A percentile compares a stretch with the other conserved stretches of the same genome.
These are phyloP conservation scores for Ecliptopera silaceata DNA, from an alignment of 2,888 invertebrate species.

Conservation along the genomic window DNA sequence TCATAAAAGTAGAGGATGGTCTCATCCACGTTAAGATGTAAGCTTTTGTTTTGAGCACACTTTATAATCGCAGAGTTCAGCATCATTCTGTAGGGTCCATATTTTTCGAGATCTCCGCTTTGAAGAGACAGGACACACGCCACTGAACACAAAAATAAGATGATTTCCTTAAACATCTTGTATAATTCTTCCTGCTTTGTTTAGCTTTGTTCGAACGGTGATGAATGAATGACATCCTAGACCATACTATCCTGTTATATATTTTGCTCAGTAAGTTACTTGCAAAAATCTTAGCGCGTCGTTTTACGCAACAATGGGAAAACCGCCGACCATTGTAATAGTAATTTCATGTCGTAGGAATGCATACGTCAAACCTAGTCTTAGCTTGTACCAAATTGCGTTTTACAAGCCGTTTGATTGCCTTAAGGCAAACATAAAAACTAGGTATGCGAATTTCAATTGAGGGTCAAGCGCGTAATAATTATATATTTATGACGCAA, in stretches of 20 bases:
- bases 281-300: neutral
- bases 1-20: slow-evolving; percentile 67
- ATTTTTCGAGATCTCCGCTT: slow-evolving; percentile 64
- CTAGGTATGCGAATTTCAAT: too few species aligned
- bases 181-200: neutral
- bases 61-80: slow-evolving; percentile 62
- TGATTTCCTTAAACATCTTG: slow-evolving; percentile 31
- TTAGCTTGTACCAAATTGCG: too few species aligned
- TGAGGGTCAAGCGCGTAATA: too few species aligned
- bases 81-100: slow-evolving; percentile 65
- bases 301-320: slow-evolving; percentile 12
- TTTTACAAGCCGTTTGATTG: too few species aligned
- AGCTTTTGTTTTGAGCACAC: slow-evolving; percentile 59
- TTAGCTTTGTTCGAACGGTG: slow-evolving; percentile 1
- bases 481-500: too few species aligned
- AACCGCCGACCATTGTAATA: neutral
- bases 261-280: neutral
- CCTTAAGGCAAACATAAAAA: too few species aligned
- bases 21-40: slow-evolving; percentile 63
- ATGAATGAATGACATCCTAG: neutral
- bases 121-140: slow-evolving; percentile 44
- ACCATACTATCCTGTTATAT: slow-evolving; percentile 18
- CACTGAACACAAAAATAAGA: slow-evolving; percentile 40
- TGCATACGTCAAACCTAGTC: neutral
- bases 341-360: neutral